A percentile compares a stretch with the other conserved stretches of the same genome.
Conservation (phyloP, 2,113 vertebrate genomes). For the Perognathus longimembris region DNA sequence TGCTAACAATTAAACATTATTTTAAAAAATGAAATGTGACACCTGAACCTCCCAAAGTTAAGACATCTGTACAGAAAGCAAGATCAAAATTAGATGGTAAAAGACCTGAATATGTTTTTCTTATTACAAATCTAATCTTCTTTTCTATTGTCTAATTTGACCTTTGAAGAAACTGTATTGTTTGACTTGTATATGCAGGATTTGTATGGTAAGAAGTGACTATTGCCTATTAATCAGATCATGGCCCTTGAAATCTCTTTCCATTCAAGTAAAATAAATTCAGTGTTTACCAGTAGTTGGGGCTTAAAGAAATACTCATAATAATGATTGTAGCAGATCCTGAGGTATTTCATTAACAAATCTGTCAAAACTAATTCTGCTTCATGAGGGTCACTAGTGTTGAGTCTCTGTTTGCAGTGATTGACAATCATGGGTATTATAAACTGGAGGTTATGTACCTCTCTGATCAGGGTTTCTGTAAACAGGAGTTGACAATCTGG, state of each 20-base stretch:
- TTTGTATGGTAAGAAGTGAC: not conserved
- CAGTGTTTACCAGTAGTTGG: not conserved
- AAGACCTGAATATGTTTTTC: not conserved
- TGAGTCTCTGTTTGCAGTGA: constrained; percentile 56
- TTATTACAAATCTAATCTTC: not conserved
- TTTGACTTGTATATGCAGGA: not conserved
- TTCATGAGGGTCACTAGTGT: constrained; percentile 52
- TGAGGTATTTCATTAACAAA: constrained; percentile 60
- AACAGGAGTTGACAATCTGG: constrained; percentile 67
- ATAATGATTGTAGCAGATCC: not conserved
- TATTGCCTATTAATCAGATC: not conserved
- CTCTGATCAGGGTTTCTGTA: constrained; percentile 66
- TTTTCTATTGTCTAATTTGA: not conserved
- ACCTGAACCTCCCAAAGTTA: constrained; percentile 31
- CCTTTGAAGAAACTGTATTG: not conserved
- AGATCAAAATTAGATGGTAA: not conserved
- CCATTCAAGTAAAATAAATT: not conserved
- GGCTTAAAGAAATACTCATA: not conserved
- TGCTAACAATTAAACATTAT: not conserved
- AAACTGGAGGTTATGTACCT: constrained; percentile 46
- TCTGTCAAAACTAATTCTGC: constrained; percentile 67
- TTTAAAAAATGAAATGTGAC: not conserved
- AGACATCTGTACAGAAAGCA: not conserved
- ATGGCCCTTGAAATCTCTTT: not conserved
- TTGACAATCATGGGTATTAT: constrained; percentile 68